phyloP scores from a whole-genome alignment of 64 coral and sea anemone species.

The Dendrophyllia cribrosa region DNA sequence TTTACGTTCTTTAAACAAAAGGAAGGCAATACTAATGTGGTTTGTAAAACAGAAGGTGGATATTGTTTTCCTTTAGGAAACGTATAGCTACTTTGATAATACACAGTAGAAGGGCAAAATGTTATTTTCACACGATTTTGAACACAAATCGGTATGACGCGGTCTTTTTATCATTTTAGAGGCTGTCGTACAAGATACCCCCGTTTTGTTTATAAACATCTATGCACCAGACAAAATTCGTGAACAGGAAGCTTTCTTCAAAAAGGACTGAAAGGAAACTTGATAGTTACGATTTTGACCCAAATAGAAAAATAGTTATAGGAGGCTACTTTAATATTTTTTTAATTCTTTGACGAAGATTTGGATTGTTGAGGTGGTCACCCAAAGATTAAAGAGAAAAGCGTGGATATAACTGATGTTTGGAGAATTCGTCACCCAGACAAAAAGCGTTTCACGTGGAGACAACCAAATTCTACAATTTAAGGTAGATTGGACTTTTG shows the following conservation, averaged over 20 bases:
- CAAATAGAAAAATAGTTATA: constrained; percentile 28
- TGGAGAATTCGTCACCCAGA: no score
- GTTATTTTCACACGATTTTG: no score
- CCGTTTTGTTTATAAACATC: constrained; percentile 39
- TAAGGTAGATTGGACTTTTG: no score
- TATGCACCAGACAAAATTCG: constrained; percentile 32
- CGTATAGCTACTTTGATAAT: constrained; percentile 60
- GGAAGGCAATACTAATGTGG: no score
- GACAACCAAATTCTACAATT: constrained; percentile 21
- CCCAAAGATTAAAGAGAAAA: no score
- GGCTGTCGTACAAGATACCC: constrained; percentile 44
- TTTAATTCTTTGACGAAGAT: constrained; percentile 8
- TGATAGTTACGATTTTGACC: no score
- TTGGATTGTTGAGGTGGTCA: constrained; percentile 44
- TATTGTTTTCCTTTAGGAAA: constrained; percentile 72
- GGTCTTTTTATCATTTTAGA: constrained; percentile 65
- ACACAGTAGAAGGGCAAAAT: constrained; percentile 62
- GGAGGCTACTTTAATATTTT: constrained; percentile 29
- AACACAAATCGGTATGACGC: constrained; percentile 18
- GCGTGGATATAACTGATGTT: no score
- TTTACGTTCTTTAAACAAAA: constrained; percentile 45
- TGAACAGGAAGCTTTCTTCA: no score
- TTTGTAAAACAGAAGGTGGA: constrained; percentile 64
- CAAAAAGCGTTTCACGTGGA: no score
- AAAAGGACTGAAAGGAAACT: no score